Conservation (phyloP, 1,140 invertebrate genomes). For the Saxidomus purpurata region DNA sequence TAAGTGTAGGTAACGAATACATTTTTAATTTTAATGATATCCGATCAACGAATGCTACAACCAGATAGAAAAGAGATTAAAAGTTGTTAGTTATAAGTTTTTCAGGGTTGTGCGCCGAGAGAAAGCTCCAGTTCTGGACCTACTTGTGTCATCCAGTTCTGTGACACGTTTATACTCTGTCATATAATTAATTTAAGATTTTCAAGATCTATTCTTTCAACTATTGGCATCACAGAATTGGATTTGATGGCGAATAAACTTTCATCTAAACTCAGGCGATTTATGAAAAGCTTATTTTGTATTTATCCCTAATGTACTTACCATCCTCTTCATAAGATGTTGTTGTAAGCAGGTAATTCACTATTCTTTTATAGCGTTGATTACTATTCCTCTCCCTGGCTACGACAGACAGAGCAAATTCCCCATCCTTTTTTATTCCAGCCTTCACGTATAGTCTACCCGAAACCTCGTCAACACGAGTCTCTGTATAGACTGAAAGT, state of each 20-base stretch:
- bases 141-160: too few relatives aligned
- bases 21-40: too few relatives aligned
- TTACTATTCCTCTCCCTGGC: neutral
- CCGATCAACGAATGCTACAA: too few relatives aligned
- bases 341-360: neutral
- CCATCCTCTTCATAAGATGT: neutral
- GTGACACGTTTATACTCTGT: too few relatives aligned
- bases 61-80: too few relatives aligned
- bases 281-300: neutral
- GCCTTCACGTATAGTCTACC: neutral
- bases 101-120: too few relatives aligned
- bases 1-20: too few relatives aligned
- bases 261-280: neutral
- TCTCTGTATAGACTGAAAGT: neutral
- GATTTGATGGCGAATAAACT: neutral
- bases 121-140: too few relatives aligned
- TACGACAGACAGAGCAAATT: neutral
- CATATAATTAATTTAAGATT: too few relatives aligned
- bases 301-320: neutral
- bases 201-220: neutral
- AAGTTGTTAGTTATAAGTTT: too few relatives aligned
- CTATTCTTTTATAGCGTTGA: neutral
- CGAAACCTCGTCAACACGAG: too few relatives aligned
- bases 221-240: neutral
- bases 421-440: conserved; percentile 3